phyloP scores from a whole-genome alignment of 2,888 invertebrate genomes.

The Lepetodrilus schrolli region DNA sequence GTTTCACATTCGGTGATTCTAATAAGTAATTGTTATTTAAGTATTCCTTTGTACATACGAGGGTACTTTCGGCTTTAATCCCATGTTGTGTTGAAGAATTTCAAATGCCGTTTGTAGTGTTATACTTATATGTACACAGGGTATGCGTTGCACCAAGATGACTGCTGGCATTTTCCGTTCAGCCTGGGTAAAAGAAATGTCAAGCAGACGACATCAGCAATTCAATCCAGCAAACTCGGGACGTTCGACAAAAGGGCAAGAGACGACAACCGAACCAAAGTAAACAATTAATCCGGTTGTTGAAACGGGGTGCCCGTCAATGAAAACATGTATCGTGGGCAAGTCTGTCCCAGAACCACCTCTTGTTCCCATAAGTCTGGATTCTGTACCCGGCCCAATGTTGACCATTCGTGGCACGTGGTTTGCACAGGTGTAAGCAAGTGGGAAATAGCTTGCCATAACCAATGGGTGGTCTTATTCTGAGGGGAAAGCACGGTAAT shows the following conservation, averaged over 20 bases:
- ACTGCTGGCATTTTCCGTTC: neutral
- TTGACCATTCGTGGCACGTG: neutral
- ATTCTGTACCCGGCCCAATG: constrained; percentile 10
- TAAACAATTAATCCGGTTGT: constrained; percentile 21
- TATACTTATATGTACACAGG: neutral
- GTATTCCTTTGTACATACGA: neutral
- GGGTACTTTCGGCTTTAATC: neutral
- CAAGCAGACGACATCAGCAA: constrained; percentile 17
- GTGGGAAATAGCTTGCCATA: neutral
- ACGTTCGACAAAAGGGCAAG: constrained; percentile 15
- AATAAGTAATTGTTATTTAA: neutral
- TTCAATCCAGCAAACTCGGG: constrained; percentile 15
- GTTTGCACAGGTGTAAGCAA: constrained; percentile 10
- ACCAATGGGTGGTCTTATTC: constrained; percentile 11
- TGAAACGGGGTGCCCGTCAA: neutral
- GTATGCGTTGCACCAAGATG: neutral
- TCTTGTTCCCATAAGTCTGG: neutral
- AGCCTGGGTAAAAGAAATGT: constrained; percentile 4
- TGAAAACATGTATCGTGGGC: neutral
- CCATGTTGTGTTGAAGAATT: constrained; percentile 1
- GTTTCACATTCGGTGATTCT: neutral
- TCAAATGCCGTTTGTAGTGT: neutral
- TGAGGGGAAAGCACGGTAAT: neutral
- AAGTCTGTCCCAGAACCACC: neutral
- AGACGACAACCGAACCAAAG: neutral